Evolutionary conservation across 2,888 invertebrate species (phyloP).

Genomic region (Parasteatoda lunata): DNA sequence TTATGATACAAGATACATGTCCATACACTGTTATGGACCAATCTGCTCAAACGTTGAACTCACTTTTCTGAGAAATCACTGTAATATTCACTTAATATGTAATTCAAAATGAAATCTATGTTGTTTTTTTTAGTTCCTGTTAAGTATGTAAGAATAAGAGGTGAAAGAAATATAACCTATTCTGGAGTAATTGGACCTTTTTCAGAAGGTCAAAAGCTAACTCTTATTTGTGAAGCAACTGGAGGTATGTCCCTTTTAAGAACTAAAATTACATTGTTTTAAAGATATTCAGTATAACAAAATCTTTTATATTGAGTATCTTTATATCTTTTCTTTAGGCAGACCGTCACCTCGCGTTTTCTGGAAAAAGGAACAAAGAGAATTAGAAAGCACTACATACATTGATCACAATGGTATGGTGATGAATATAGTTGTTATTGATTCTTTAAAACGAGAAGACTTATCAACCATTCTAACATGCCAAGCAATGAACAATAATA

Average conservation of each 20-base stretch:
- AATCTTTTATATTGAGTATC: background rate
- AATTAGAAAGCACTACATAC: conserved; percentile 56
- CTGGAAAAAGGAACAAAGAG: conserved; percentile 60
- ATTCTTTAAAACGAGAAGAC: conserved; percentile 85
- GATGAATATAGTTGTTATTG: conserved; percentile 84
- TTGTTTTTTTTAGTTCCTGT: conserved; percentile 56
- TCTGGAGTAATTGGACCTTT: conserved; percentile 60
- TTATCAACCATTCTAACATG: conserved; percentile 90
- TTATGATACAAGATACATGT: too few relatives aligned
- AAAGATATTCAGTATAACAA: background rate
- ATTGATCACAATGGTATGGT: conserved; percentile 75
- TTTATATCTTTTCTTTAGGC: conserved; percentile 29
- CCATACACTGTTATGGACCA: too few relatives aligned
- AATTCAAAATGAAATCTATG: too few relatives aligned
- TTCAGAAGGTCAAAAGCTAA: conserved; percentile 53
- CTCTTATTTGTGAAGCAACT: conserved; percentile 50
- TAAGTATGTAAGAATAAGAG: conserved; percentile 49
- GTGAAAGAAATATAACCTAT: conserved; percentile 37
- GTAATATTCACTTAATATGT: too few relatives aligned
- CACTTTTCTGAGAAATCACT: too few relatives aligned
- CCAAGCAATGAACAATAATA: conserved; percentile 69
- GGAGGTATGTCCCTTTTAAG: conserved; percentile 40
- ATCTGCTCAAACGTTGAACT: too few relatives aligned
- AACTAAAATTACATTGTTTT: background rate
- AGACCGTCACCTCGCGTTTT: conserved; percentile 65